A percentile compares a stretch with the other conserved stretches of the same genome.
Evolutionary conservation across 2,797 vertebrate genomes (phyloP).

Genomic region (Masticophis lateralis): DNA sequence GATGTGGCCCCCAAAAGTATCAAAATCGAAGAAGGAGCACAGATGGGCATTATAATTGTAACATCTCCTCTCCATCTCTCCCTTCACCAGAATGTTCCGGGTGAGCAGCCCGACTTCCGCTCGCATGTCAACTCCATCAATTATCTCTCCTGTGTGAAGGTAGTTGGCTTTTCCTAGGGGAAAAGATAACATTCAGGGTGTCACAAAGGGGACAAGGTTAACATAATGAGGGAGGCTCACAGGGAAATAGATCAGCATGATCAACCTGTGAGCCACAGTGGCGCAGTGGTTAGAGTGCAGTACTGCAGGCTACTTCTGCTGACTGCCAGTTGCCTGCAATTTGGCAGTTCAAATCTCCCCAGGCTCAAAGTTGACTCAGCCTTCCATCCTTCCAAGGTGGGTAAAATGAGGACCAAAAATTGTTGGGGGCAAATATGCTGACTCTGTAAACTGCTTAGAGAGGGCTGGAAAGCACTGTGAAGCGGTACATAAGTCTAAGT

Average conservation of each 20-base stretch:
- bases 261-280: no score
- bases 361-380: no score
- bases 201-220: neutral
- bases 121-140: conserved; percentile 91
- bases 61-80: conserved; percentile 84
- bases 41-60: conserved; percentile 80
- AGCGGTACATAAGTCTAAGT: no score
- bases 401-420: no score
- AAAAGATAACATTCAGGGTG: conserved; percentile 3
- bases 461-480: no score
- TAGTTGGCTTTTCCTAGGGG: conserved; percentile 84
- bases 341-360: no score
- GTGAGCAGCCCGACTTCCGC: conserved; percentile 91
- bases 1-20: conserved; percentile 94
- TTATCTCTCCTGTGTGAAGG: conserved; percentile 82
- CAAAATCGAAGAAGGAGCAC: conserved; percentile 91
- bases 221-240: neutral
- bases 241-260: neutral
- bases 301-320: no score
- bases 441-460: no score
- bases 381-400: no score
- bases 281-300: no score
- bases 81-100: conserved; percentile 82
- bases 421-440: no score
- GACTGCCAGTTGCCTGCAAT: no score